phyloP scores from a whole-genome alignment of 2,888 invertebrate genomes.

The Acanthosepion pharaonis region DNA sequence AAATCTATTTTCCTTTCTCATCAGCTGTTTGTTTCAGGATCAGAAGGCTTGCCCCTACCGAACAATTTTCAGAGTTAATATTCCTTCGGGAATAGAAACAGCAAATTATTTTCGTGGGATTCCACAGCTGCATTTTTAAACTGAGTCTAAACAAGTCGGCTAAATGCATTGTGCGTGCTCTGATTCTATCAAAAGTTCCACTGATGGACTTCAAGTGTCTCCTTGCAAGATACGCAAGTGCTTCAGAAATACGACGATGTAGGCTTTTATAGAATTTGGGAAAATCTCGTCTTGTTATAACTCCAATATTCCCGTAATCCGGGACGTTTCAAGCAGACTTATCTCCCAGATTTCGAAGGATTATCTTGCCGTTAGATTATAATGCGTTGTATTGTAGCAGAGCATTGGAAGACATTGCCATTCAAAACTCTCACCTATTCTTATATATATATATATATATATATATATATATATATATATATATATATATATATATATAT shows the following conservation, averaged over 20 bases:
- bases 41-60: neutral
- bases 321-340: neutral
- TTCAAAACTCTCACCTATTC: neutral
- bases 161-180: neutral
- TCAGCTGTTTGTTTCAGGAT: no score
- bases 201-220: neutral
- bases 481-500: neutral
- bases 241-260: neutral
- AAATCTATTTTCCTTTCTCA: no score
- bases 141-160: neutral
- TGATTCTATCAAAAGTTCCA: neutral
- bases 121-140: neutral
- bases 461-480: neutral
- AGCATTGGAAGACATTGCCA: neutral
- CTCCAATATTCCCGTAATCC: neutral
- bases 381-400: neutral
- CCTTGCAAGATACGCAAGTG: neutral
- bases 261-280: neutral
- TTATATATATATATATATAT: neutral
- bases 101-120: neutral
- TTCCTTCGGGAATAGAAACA: neutral
- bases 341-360: neutral
- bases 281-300: neutral
- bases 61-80: neutral
- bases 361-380: neutral